Evolutionary conservation across 2,797 vertebrate genomes (phyloP), one percentile per base, ranked within the genome.

Genomic region (Masticophis lateralis): DNA sequence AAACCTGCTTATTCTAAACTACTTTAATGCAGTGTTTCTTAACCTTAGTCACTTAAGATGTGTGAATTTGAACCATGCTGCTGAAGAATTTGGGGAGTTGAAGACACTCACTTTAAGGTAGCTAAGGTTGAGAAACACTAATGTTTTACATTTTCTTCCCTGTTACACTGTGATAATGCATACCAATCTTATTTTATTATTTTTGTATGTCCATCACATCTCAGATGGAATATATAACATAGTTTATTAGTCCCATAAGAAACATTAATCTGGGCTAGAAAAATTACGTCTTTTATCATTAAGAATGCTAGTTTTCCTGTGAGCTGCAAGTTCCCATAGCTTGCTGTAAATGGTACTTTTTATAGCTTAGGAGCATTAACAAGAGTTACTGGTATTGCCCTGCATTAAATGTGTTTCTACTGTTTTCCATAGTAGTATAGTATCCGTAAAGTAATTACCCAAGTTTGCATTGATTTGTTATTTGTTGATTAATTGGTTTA

Each of bases 171-270:
- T 53, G 32, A 79, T 57, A 59, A 25, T 92, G 53, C 91, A 91
- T 51, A n/a, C 14, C 92, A 92, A 94, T 93, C 74, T 37, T 59
- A 16, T 2, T 94, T 94, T 93, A 92, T 69, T 96, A 16, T 63
- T 28, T 92, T 13, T 92, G 79, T 25, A 74, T 96, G 96, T 43
- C 90, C 94, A 95, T 92, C 37, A 94, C 94, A 89, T 61, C 86
- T 91, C 56, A 94, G 69, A 92, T 93, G 91, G 61, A 55, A 91
- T 0, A 0, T 74, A 96, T 90, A 37, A 63, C 56, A 92, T 87
- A 0, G 3, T 91, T 95, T 87, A 83, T 94, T 96, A 94, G 95
- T 96, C 95, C 93, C 93, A 86, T 63, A 91, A 95, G 94, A 95
- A 96, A 43, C 89, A 87, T 51, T 96, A 61, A 66, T 92, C 83